Conservation (phyloP, 37 sponge, comb jelly and placozoan species). For the Amphimedon queenslandica region DNA sequence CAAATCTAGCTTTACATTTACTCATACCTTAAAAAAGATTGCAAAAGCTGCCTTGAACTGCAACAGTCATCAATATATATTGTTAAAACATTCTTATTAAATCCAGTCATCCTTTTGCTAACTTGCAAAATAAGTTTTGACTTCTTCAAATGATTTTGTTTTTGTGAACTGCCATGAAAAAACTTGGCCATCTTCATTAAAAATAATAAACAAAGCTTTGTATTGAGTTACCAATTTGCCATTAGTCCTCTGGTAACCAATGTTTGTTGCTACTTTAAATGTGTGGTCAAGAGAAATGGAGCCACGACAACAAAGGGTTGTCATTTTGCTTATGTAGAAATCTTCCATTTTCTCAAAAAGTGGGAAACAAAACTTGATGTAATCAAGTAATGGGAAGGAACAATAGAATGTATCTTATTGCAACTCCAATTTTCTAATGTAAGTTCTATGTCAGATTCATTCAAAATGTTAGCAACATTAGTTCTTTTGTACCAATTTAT, state of each 20-base stretch:
- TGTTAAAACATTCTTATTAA: slow-evolving; percentile 1
- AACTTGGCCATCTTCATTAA: slow-evolving; percentile 26
- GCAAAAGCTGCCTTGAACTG: background rate
- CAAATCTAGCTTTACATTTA: slow-evolving; percentile 1
- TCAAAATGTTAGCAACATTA: too few species aligned
- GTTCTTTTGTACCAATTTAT: too few species aligned
- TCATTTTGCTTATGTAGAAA: too few species aligned
- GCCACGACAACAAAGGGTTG: too few species aligned
- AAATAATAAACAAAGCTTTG: slow-evolving; percentile 16
- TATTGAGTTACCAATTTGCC: slow-evolving; percentile 22
- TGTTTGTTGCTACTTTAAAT: slow-evolving; percentile 36
- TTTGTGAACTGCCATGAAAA: slow-evolving; percentile 43
- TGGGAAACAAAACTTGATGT: too few species aligned
- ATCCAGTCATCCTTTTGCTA: background rate
- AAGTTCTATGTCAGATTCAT: too few species aligned
- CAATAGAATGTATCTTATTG: too few species aligned
- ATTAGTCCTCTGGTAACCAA: slow-evolving; percentile 22
- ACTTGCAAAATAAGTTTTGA: background rate
- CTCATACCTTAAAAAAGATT: background rate
- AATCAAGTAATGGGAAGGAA: too few species aligned
- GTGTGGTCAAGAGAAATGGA: slow-evolving; percentile 39
- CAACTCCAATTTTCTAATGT: too few species aligned
- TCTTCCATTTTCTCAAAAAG: too few species aligned
- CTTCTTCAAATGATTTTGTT: slow-evolving; percentile 19
- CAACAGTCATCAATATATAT: slow-evolving; percentile 44